Base-by-base conservation (phyloP, 2,797 vertebrate genomes). In the Pangasius sanitwongsei region DNA sequence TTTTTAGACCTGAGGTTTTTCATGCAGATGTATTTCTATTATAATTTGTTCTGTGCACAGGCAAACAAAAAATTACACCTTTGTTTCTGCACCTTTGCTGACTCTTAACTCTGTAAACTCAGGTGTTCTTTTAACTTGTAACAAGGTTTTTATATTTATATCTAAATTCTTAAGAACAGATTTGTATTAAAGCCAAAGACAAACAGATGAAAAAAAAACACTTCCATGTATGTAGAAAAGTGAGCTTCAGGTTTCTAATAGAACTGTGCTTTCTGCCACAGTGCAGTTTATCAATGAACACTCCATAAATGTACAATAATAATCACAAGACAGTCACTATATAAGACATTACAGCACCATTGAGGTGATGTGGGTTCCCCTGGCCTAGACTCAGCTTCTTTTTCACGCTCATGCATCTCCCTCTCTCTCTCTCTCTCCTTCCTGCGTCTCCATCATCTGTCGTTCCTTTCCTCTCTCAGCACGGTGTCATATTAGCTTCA, bases 401-500 rank as follows among this genome's bases (percentile, higher is more conserved):
- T 84, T 59, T 84, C 57, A 50, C 16, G 8, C 50, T 25, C 18
- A 44, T 55, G 31, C 55, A 18, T 34, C 31, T 70, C 84, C 82
- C 59, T 59, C 31, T 57, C 15, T 81, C 34, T 72, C 34, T 87
- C 78, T 53, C 55, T 74, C 63, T 65, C 44, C 0, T 0, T 90
- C 87, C 91, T 88, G 87, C 86, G 67, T 89, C 28, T 18, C 23
- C 89, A 91, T 92, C 85, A 65, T 87, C 70, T 88, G 83, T 86
- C 78, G 67, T 87, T 74, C 72, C 82, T 91, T 86, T 91, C 81
- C 81, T 93, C 89, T 92, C 92, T 93, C 89, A 81, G 75, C 78
- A 78, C 87, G 87, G 91, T 90, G 77, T 91, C 92, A 91, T 55
- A 89, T 89, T 89, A 86, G 92, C 91, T 93, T 92, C 93, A 94